Evolutionary conservation across 2,113 vertebrate genomes (phyloP).

Genomic region (Scolopax mira): DNA sequence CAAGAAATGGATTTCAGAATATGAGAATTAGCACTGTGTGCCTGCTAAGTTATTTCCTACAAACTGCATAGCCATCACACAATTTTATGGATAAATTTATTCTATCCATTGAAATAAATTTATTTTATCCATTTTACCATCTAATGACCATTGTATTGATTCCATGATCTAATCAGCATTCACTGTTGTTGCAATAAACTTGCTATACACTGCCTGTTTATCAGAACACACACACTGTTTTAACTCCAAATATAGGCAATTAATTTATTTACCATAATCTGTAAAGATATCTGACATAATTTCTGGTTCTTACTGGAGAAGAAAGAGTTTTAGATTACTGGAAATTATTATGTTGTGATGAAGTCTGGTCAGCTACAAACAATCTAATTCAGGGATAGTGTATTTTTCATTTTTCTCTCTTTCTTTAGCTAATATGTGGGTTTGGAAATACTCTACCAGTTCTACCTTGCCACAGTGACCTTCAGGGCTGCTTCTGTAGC

Average conservation of each 20-base stretch:
- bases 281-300: neutral
- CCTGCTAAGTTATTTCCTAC: neutral
- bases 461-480: too few species aligned
- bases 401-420: neutral
- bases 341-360: neutral
- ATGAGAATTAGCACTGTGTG: rapidly evolving
- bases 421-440: neutral
- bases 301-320: neutral
- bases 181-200: too few species aligned
- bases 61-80: neutral
- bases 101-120: neutral
- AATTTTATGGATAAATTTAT: neutral
- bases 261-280: neutral
- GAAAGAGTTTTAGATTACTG: neutral
- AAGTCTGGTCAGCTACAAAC: neutral
- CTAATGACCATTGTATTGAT: neutral
- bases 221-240: neutral
- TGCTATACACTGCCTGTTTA: neutral
- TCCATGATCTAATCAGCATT: neutral
- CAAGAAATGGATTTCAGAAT: neutral
- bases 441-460: too few species aligned
- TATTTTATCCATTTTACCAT: neutral
- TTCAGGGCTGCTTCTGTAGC: neutral
- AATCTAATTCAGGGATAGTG: neutral
- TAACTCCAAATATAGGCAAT: neutral